phyloP scores from a whole-genome alignment of 2,113 vertebrate species.

The Datnioides undecimradiatus region DNA sequence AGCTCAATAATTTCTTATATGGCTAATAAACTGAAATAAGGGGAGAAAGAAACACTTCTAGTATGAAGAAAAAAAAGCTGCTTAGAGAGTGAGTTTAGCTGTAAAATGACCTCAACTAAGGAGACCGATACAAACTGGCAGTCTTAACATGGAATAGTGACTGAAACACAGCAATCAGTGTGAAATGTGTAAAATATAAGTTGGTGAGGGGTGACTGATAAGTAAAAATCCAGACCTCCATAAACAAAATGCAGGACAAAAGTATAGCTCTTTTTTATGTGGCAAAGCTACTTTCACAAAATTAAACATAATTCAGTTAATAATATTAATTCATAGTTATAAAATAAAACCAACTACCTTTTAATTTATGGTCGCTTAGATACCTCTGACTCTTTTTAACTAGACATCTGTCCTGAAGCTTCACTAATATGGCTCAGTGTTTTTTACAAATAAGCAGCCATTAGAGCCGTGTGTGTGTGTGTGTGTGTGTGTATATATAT shows the following conservation, averaged over 20 bases:
- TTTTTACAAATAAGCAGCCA: not conserved
- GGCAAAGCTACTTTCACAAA: not conserved
- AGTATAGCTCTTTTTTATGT: not conserved
- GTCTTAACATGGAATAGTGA: constrained; percentile 12
- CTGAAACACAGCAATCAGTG: constrained; percentile 30
- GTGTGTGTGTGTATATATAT: too few species aligned
- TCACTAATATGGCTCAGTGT: not conserved
- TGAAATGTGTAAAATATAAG: constrained; percentile 34
- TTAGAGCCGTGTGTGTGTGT: not conserved
- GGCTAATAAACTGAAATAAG: constrained; percentile 57
- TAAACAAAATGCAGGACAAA: constrained; percentile 3
- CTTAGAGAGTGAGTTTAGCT: constrained; percentile 44
- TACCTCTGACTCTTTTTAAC: too few species aligned
- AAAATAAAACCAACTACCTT: too few species aligned
- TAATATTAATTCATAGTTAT: too few species aligned
- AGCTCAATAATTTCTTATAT: constrained; percentile 45
- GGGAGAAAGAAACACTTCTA: constrained; percentile 31
- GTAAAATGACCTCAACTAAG: constrained; percentile 33
- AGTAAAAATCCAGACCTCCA: not conserved
- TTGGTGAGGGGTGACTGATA: constrained; percentile 4
- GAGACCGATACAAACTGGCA: constrained; percentile 1
- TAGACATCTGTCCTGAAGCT: not conserved
- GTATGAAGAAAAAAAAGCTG: constrained; percentile 29
- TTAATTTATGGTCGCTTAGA: too few species aligned
- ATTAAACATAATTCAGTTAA: not conserved